Conservation (phyloP, 2,888 invertebrate genomes). For the Luffia ferchaultella region DNA sequence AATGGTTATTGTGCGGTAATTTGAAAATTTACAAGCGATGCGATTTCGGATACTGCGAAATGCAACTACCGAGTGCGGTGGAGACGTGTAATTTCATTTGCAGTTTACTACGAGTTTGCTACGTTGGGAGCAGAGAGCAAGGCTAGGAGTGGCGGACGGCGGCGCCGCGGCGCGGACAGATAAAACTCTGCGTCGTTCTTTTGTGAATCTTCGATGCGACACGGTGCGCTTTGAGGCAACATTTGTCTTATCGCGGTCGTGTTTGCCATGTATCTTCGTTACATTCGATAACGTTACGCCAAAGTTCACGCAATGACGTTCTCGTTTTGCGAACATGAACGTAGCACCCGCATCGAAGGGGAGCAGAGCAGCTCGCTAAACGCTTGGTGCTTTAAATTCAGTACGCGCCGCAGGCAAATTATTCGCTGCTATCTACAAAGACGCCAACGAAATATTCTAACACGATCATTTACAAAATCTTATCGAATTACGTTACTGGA, state of each 20-base stretch:
- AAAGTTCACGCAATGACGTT: neutral
- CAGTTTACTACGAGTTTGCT: no score
- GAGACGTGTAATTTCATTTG: no score
- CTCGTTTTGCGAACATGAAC: neutral
- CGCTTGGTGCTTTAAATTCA: slow-evolving; percentile 2
- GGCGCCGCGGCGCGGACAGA: neutral
- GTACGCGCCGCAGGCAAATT: slow-evolving; percentile 2
- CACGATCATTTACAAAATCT: slow-evolving; percentile 3
- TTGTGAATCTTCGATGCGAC: neutral
- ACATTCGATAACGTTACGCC: neutral
- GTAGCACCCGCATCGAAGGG: neutral
- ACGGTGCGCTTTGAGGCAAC: neutral
- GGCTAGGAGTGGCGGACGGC: no score
- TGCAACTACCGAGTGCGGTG: no score
- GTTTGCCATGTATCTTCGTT: slow-evolving; percentile 47
- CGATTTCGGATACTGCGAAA: no score
- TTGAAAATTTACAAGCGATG: no score
- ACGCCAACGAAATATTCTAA: slow-evolving; percentile 1
- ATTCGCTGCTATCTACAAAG: slow-evolving; percentile 2
- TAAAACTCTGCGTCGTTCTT: neutral
- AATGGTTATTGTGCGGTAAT: no score
- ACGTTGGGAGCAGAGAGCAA: no score
- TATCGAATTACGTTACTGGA: neutral
- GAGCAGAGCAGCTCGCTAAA: neutral
- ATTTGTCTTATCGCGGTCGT: neutral